Evolutionary conservation across 2,888 invertebrate species (phyloP).

Genomic region (Lamellibrachia columna): DNA sequence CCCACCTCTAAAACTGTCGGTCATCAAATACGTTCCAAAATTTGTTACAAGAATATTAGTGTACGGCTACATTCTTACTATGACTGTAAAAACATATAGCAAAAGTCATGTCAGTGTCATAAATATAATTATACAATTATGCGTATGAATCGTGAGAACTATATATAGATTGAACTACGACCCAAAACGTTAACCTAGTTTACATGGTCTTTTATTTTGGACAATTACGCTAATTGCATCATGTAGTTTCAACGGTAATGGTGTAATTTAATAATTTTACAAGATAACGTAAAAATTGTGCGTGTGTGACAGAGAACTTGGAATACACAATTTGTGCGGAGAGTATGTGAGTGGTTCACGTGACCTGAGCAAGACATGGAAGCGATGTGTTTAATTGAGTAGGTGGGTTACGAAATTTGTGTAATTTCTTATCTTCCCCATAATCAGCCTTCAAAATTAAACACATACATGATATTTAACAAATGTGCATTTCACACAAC

Average conservation of each 20-base stretch:
- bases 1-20: background rate
- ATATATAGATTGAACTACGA: background rate
- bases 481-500: background rate
- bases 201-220: background rate
- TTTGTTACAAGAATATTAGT: background rate
- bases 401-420: background rate
- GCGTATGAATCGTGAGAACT: background rate
- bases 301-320: background rate
- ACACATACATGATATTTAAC: background rate
- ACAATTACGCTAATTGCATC: background rate
- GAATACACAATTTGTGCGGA: background rate
- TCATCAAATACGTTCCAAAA: background rate
- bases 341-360: background rate
- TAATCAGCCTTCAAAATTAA: background rate
- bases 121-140: conserved; percentile 9
- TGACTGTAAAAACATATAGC: background rate
- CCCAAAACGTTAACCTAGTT: background rate
- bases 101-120: background rate
- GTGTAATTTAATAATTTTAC: background rate
- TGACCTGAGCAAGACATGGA: conserved; percentile 1
- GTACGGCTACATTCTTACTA: background rate
- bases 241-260: background rate
- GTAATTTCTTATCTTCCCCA: background rate
- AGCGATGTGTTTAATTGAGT: background rate
- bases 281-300: background rate